Base-by-base conservation (phyloP, 2,888 invertebrate genomes). In the Miltochrista miniata region DNA sequence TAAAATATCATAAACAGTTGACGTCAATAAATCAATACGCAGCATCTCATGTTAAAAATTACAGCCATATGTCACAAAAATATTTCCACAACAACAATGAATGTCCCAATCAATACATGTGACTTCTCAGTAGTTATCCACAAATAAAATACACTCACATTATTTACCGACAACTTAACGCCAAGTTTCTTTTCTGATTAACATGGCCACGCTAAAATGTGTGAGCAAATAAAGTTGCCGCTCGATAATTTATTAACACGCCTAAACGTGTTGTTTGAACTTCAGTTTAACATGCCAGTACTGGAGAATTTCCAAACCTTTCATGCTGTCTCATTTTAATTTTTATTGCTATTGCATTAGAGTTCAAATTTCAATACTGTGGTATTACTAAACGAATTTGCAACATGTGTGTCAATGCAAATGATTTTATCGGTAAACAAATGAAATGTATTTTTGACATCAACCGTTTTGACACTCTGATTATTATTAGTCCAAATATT, bases 201-300 rank as follows among this genome's bases (percentile, higher is more conserved):
- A 72, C 81, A 70, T 63, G 59, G 60, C 64, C 58, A 66, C 72
- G 81, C 86, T 87, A 87, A 86, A 85, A 85, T 73, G 67, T 72
- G 61, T 68, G 66, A 66, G 65, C 75, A 82, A 83, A 85, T 74
- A 76, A 47, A 51, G 62, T 64, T 60, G 61, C 56, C 59, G 71
- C 56, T 62, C 66, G 78, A 81, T 86, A 82, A 85, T 85, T 81
- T 82, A 82, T 84, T 83, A 80, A 81, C 82, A 83, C 70, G 70
- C 77, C 73, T 76, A 79, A 80, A 79, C 64, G 61, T 57, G 58
- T 56, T 72, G 64, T 74, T 71, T 72, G 54, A 34, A 47, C 53
- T 56, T 52, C 44, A 56, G 56, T 59, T 81, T 79, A 77, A 64
- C 61, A 48, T 45, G 45, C 56, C 56, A 46, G 62, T 55, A 55